Evolutionary conservation across 2,113 vertebrate species (phyloP).

Genomic region (Pangasianodon hypophthalmus): DNA sequence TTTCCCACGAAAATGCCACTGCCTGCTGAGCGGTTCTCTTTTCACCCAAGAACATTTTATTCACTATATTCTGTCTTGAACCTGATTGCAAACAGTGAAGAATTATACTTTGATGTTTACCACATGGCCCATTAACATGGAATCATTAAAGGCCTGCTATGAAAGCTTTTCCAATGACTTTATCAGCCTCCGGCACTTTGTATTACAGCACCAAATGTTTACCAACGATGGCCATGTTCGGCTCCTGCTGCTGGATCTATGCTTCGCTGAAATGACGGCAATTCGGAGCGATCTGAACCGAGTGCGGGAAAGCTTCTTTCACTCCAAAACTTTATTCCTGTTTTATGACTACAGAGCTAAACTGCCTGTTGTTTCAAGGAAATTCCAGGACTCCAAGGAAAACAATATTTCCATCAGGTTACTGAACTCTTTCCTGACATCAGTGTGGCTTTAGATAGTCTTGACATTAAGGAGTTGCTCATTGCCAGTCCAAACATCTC

Average conservation of each 20-base stretch:
- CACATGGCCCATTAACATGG: conserved; percentile 51
- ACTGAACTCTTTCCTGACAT: conserved; percentile 47
- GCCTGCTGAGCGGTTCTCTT: conserved; percentile 10
- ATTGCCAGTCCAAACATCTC: conserved; percentile 31
- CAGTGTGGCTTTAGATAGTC: conserved; percentile 47
- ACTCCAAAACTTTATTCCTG: conserved; percentile 10
- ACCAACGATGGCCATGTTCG: conserved; percentile 18
- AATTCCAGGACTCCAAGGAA: conserved; percentile 4
- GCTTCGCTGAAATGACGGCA: not conserved
- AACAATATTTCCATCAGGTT: conserved; percentile 28
- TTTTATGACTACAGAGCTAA: conserved; percentile 14
- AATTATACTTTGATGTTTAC: conserved; percentile 61
- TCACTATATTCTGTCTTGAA: conserved; percentile 20
- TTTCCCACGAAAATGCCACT: conserved; percentile 41
- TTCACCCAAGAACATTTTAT: conserved; percentile 33
- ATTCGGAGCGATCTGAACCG: not conserved
- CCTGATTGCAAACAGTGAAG: conserved; percentile 62
- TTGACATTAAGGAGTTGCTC: not conserved
- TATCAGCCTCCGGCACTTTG: conserved; percentile 13
- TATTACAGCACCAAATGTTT: conserved; percentile 29
- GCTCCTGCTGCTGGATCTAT: conserved; percentile 16
- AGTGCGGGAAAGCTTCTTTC: conserved; percentile 11
- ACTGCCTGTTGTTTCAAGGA: conserved; percentile 28
- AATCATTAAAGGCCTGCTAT: conserved; percentile 19
- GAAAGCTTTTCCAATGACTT: conserved; percentile 34